Conservation (phyloP, 2,113 vertebrate genomes). For the Lanius ludovicianus region DNA sequence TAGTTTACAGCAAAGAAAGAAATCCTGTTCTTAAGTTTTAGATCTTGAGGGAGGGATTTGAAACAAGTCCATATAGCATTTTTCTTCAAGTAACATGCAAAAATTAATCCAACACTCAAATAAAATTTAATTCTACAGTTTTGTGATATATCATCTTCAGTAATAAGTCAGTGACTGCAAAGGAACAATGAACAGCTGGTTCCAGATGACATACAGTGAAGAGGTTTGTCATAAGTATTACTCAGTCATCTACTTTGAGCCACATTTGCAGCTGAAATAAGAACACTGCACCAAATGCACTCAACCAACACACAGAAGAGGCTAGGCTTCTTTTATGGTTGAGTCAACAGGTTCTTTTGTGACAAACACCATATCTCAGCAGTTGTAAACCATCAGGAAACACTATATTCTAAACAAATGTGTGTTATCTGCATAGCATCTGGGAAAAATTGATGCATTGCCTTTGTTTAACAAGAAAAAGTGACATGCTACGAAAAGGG, state of each 20-base stretch:
- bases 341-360: background rate
- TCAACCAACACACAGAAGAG: background rate
- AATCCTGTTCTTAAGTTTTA: background rate
- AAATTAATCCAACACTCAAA: background rate
- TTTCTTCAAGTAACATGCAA: background rate
- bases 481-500: background rate
- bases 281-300: background rate
- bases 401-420: background rate
- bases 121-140: background rate
- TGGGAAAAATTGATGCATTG: background rate
- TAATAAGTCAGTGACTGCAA: background rate
- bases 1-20: background rate
- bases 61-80: background rate
- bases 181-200: background rate
- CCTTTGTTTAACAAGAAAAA: background rate
- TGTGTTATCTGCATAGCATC: background rate
- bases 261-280: background rate
- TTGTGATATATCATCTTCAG: background rate
- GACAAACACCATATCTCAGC: background rate
- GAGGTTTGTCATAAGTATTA: background rate
- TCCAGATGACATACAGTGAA: background rate
- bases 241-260: background rate
- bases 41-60: fast-evolving
- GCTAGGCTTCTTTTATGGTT: background rate
- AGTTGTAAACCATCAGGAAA: background rate